Conservation (phyloP, 2,113 vertebrate genomes). For the Vidua chalybeata region DNA sequence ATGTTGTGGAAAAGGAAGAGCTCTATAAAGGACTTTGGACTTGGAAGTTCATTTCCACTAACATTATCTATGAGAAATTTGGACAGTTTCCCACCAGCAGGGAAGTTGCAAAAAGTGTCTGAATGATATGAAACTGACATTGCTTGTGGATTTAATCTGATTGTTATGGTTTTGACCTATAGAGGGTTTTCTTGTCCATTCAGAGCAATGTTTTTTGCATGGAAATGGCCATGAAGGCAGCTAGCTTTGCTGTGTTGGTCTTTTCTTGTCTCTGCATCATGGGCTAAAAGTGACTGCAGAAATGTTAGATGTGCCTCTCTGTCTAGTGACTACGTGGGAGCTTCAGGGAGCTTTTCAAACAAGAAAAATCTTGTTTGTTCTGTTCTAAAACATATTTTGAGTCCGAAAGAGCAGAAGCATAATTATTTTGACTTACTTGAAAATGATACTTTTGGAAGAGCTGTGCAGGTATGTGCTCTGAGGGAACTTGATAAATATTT, state of each 20-base stretch:
- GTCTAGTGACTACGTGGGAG: neutral
- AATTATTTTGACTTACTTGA: neutral
- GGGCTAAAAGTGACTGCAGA: neutral
- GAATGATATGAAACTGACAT: neutral
- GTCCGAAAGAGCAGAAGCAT: neutral
- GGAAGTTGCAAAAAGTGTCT: neutral
- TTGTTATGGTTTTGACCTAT: neutral
- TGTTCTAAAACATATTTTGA: neutral
- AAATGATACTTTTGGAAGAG: neutral
- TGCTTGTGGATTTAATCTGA: neutral
- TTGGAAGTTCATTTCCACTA: slow-evolving; percentile 19
- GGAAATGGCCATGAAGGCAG: neutral
- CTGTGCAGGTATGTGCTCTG: neutral
- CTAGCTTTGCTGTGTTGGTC: neutral
- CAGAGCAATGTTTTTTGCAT: neutral
- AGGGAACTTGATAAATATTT: neutral
- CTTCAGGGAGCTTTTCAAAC: neutral
- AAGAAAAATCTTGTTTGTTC: neutral
- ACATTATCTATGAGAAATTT: neutral
- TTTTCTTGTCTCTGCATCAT: neutral
- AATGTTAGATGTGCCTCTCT: neutral
- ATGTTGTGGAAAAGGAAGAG: neutral
- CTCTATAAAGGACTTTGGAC: neutral
- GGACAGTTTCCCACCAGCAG: neutral
- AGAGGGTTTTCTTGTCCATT: neutral